Conservation (phyloP, 2,888 invertebrate species). For the Dryocosmus kuriphilus region DNA sequence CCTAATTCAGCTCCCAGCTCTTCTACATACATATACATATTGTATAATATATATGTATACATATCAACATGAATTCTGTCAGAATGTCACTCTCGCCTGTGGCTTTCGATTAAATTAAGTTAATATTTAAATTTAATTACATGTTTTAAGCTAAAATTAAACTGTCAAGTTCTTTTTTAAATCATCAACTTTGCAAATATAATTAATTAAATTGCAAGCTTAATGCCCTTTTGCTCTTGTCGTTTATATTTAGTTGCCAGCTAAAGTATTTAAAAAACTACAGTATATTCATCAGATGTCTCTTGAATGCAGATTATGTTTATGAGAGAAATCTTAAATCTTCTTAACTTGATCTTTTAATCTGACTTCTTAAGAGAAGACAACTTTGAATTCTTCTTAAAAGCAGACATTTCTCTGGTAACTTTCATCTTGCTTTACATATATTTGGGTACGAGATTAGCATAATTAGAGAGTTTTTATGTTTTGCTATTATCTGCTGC, state of each 20-base stretch:
- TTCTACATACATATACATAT: not conserved
- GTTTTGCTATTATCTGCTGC: not conserved
- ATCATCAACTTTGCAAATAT: not conserved
- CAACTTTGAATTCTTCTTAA: not conserved
- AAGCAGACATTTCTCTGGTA: not conserved
- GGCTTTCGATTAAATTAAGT: not conserved
- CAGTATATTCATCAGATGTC: not conserved
- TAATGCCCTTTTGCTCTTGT: too few species aligned
- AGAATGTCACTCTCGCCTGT: not conserved
- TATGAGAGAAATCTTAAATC: not conserved
- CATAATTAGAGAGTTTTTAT: constrained; percentile 24
- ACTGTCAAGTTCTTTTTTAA: not conserved
- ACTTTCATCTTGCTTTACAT: constrained; percentile 15
- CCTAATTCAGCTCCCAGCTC: constrained; percentile 1
- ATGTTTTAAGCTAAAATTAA: not conserved
- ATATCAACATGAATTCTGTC: not conserved
- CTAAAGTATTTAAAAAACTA: too few species aligned
- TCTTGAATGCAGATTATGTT: not conserved
- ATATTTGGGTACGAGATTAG: not conserved
- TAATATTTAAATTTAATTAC: not conserved
- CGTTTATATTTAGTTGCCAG: too few species aligned
- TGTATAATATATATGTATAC: too few species aligned
- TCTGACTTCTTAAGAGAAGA: not conserved
- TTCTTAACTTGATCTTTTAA: constrained; percentile 17
- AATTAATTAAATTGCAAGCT: too few species aligned